Evolutionary conservation across 1,140 invertebrate genomes (phyloP), one percentile per base, ranked within the genome.

Genomic region (Magallana angulata): DNA sequence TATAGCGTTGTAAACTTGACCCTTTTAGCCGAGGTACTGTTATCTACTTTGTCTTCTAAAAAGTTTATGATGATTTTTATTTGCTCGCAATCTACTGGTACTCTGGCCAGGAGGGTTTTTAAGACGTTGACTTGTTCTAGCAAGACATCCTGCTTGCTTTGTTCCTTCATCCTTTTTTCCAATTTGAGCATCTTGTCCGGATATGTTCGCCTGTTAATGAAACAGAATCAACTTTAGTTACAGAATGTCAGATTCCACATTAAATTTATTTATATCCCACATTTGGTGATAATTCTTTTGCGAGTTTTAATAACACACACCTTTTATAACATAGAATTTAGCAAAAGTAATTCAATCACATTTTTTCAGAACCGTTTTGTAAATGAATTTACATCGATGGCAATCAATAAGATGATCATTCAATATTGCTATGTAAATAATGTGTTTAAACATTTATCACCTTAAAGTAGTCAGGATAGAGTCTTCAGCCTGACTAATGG

Each of bases 21-120:
- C 62, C 62, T 68, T 68, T 68, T 68, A 68, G 62, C 62, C 62
- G 62, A 68, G 62, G 62, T 68, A 68, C 62, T n/a, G 62, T 18
- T 68, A 68, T 68, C 62, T 14, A 68, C 62, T 68, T 68, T 68
- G 18, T 68, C 7, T 68, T 18, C 18, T 68, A 14, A n/a, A 18
- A n/a, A 68, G n/a, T n/a, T 14, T n/a, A 68, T 68, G 36, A 36
- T 36, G 5, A 36, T 36, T 36, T 36, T 36, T 5, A 36, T 36
- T 68, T 68, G 62, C 62, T 68, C 62, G 62, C 62, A 68, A 68
- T 68, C 62, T 18, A 68, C 14, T 36, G 62, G 36, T 8, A 68
- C n/a, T 18, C 62, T 68, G 62, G 62, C 62, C 12, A 68, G 62
- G 62, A 14, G 62, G 62, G 62, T 68, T 68, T 68, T 68, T 68